phyloP scores from a whole-genome alignment of 2,888 invertebrate species.

The Lamproptera curius region DNA sequence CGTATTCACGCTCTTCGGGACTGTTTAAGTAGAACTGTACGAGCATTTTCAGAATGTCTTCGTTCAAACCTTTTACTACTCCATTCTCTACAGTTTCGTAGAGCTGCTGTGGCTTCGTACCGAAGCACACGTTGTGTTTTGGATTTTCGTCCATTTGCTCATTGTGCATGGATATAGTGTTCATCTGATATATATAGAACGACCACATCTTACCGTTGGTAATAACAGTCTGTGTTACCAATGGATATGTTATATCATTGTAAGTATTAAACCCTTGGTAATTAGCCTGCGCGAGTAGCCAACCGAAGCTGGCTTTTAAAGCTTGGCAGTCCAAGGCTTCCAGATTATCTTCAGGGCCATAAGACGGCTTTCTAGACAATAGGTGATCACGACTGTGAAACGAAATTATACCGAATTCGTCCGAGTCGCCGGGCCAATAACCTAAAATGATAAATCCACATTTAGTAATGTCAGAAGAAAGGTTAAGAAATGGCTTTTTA shows the following conservation, averaged over 20 bases:
- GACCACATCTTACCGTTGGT: conserved; percentile 93
- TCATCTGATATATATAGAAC: conserved; percentile 94
- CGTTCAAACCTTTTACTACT: conserved; percentile 87
- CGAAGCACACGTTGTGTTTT: conserved; percentile 89
- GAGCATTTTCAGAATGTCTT: conserved; percentile 84
- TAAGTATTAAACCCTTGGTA: conserved; percentile 94
- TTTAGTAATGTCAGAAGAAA: conserved; percentile 1
- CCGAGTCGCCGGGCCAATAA: conserved; percentile 89
- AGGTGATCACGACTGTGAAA: conserved; percentile 83
- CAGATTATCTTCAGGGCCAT: conserved; percentile 73
- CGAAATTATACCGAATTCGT: conserved; percentile 88
- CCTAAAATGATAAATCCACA: conserved; percentile 66
- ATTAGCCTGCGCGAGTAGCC: conserved; percentile 88
- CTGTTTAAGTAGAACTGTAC: conserved; percentile 85
- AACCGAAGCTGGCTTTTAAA: conserved; percentile 87
- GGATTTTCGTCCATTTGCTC: conserved; percentile 81
- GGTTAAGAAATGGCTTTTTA: neutral
- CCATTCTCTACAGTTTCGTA: conserved; percentile 86
- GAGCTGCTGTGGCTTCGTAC: conserved; percentile 83
- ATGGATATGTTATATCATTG: conserved; percentile 94
- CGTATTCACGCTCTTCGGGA: conserved; percentile 79
- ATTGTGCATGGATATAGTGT: conserved; percentile 85
- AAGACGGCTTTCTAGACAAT: conserved; percentile 56
- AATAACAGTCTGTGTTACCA: conserved; percentile 91
- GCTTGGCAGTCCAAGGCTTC: conserved; percentile 86